Percentiles rank a stretch among this genome's conserved stretches.
These are phyloP conservation scores for Dendrolimus kikuchii DNA, from an alignment of 1,140 invertebrate species.

Conservation along the genomic window DNA sequence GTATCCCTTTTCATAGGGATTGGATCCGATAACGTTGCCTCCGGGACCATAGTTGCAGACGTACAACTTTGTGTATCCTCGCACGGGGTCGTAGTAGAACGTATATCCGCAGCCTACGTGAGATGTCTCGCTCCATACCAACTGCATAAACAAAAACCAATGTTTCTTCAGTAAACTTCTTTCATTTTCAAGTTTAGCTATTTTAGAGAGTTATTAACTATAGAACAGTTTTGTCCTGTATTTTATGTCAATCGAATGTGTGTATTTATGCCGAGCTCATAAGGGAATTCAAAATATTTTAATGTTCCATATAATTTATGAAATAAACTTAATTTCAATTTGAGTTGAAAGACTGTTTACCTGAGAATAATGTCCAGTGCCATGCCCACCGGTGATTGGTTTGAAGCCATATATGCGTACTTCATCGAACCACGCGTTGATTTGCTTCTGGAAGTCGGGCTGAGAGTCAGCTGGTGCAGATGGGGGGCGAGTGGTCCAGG, in stretches of 20 bases:
- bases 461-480: slow-evolving; percentile 71
- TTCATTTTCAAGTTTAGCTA: too few species aligned
- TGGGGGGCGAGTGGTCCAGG: slow-evolving; percentile 82
- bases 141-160: slow-evolving; percentile 56
- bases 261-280: too few species aligned
- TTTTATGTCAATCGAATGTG: too few species aligned
- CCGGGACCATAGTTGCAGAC: slow-evolving; percentile 91
- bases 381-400: slow-evolving; percentile 75
- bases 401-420: slow-evolving; percentile 80
- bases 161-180: too few species aligned
- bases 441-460: slow-evolving; percentile 82
- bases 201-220: too few species aligned
- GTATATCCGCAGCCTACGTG: slow-evolving; percentile 87
- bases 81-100: slow-evolving; percentile 80
- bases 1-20: slow-evolving; percentile 82
- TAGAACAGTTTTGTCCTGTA: too few species aligned
- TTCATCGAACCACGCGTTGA: slow-evolving; percentile 87
- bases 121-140: slow-evolving; percentile 86
- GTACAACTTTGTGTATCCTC: slow-evolving; percentile 86
- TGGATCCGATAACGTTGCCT: slow-evolving; percentile 83
- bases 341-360: slow-evolving; percentile 44
- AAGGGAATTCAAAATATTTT: too few species aligned
- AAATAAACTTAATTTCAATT: background rate
- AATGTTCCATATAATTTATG: background rate
- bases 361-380: slow-evolving; percentile 88